Evolutionary conservation across 2,797 vertebrate species (phyloP).

Genomic region (Ceryle rudis): DNA sequence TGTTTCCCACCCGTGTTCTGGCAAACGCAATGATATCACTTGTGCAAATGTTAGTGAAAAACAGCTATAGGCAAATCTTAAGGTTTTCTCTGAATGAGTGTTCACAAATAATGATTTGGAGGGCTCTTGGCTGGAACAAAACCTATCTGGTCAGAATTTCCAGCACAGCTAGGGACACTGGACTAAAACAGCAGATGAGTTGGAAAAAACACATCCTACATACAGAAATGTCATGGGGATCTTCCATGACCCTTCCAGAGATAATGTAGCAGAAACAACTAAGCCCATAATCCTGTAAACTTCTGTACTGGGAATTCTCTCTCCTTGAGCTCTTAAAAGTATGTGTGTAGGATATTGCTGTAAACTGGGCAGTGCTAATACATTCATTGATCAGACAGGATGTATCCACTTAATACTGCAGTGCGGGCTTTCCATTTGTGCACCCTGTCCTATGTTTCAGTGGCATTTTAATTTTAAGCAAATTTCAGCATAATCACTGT

Average conservation of each 20-base stretch:
- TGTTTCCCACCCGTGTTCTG: not conserved
- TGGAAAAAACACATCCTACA: not conserved
- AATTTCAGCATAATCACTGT: constrained; percentile 63
- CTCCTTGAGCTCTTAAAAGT: not conserved
- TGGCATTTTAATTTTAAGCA: constrained; percentile 65
- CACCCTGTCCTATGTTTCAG: constrained; percentile 55
- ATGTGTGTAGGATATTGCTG: not conserved
- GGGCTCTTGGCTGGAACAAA: constrained; percentile 11
- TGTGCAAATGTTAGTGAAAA: not conserved
- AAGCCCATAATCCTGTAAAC: not conserved
- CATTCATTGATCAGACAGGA: constrained; percentile 33
- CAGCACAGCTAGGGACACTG: not conserved
- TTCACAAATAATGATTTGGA: not conserved
- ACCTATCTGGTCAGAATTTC: constrained; percentile 48
- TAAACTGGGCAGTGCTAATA: not conserved
- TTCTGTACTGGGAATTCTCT: not conserved
- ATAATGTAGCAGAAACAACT: not conserved
- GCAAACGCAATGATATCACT: not conserved
- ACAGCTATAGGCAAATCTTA: not conserved
- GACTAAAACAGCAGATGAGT: not conserved
- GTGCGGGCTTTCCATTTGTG: constrained; percentile 55
- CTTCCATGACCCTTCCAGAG: not conserved
- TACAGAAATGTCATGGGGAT: not conserved
- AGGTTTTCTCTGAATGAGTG: constrained; percentile 44
- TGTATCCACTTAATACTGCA: constrained; percentile 18